These are phyloP conservation scores for Danaus melanippus DNA, from an alignment of 1,140 invertebrate species.

Conservation along the genomic window DNA sequence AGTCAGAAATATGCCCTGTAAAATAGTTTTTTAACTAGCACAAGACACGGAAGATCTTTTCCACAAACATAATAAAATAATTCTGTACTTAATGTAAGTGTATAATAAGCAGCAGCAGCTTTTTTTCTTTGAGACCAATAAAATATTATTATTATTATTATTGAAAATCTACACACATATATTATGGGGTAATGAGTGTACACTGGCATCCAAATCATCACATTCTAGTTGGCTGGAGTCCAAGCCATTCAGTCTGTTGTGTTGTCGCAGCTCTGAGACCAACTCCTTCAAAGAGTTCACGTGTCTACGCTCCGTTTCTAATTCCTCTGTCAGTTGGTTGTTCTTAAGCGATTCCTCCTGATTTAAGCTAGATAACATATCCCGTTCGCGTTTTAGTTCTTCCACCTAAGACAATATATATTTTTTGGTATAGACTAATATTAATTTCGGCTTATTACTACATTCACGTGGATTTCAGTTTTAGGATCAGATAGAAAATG, in stretches of 20 bases:
- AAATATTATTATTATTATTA: too few relatives aligned
- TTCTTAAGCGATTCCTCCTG: conserved; percentile 39
- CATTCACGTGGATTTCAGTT: too few relatives aligned
- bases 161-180: conserved; percentile 35
- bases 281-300: conserved; percentile 38
- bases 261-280: conserved; percentile 42
- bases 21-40: too few relatives aligned
- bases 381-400: conserved; percentile 48
- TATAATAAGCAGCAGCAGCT: too few relatives aligned
- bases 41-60: too few relatives aligned
- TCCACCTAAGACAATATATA: conserved; percentile 29
- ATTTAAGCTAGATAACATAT: conserved; percentile 42
- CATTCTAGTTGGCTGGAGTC: conserved; percentile 50
- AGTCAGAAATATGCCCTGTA: too few relatives aligned
- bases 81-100: too few relatives aligned
- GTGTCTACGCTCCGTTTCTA: conserved; percentile 36
- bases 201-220: conserved; percentile 52
- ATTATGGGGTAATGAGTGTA: conserved; percentile 44
- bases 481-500: too few relatives aligned
- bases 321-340: conserved; percentile 33
- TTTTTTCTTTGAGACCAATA: too few relatives aligned
- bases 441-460: too few relatives aligned
- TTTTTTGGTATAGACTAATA: not conserved
- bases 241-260: conserved; percentile 43
- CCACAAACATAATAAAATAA: too few relatives aligned